Conservation (phyloP, 2,113 vertebrate species). For the Tychaedon coryphoeus region DNA sequence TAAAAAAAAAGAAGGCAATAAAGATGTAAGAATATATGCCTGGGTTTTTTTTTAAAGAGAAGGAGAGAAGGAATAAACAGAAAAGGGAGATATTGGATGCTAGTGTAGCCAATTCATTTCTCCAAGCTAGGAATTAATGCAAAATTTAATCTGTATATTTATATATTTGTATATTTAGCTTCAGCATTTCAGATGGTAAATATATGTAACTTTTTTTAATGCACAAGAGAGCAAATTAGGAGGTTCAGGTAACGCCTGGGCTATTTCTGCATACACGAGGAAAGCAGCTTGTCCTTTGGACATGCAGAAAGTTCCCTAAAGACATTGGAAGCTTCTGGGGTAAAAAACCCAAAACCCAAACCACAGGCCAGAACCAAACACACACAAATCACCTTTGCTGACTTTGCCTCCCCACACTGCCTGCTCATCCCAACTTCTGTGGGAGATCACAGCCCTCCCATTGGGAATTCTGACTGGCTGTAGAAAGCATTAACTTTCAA, state of each 20-base stretch:
- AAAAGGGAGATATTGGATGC: not conserved
- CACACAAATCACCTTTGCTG: not conserved
- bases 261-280: not conserved
- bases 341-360: not conserved
- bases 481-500: not conserved
- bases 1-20: not conserved
- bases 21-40: not conserved
- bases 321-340: not conserved
- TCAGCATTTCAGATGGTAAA: not conserved
- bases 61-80: not conserved
- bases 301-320: not conserved
- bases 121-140: not conserved
- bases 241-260: not conserved
- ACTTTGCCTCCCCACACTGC: not conserved
- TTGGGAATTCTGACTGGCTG: not conserved
- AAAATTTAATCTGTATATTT: not conserved
- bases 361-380: not conserved
- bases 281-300: not conserved
- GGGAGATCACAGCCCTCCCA: not conserved
- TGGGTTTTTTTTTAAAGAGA: not conserved
- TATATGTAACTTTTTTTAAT: not conserved
- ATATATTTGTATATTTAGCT: not conserved
- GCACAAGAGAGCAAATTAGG: not conserved
- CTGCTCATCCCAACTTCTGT: not conserved
- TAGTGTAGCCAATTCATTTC: not conserved